Conservation (phyloP, 2,113 vertebrate genomes). For the Marmota monax region DNA sequence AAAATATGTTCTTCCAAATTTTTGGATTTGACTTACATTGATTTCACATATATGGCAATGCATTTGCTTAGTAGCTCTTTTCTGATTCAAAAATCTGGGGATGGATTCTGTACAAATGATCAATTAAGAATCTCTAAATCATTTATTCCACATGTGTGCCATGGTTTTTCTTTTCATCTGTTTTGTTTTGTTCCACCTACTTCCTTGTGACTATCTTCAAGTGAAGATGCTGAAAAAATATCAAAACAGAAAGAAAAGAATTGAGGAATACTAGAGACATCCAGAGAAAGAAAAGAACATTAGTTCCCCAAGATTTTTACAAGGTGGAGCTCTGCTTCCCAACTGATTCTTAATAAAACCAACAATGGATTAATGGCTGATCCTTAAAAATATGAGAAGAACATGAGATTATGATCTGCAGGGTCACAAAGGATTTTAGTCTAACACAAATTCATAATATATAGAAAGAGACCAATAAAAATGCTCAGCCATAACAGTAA, state of each 20-base stretch:
- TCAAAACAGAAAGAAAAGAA: neutral
- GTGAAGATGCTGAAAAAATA: neutral
- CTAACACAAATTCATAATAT: too few species aligned
- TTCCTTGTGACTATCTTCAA: neutral
- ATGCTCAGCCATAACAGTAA: neutral
- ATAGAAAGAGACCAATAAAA: neutral
- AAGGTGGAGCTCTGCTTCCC: neutral
- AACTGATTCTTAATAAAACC: too few species aligned
- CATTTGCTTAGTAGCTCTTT: neutral
- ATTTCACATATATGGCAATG: neutral
- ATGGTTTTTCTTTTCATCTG: neutral
- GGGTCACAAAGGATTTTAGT: too few species aligned
- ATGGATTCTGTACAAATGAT: neutral
- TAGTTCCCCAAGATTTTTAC: neutral
- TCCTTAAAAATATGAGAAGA: too few species aligned
- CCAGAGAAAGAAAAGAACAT: neutral
- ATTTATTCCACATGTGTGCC: neutral
- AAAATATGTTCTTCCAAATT: neutral
- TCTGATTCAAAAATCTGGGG: neutral
- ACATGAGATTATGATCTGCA: too few species aligned
- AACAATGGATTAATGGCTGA: too few species aligned
- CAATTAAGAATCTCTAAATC: neutral
- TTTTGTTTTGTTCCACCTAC: rapidly evolving
- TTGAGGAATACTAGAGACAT: neutral
- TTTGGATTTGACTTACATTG: neutral